Base-by-base conservation (phyloP, 1,140 invertebrate genomes). In the Dendrolimus kikuchii region DNA sequence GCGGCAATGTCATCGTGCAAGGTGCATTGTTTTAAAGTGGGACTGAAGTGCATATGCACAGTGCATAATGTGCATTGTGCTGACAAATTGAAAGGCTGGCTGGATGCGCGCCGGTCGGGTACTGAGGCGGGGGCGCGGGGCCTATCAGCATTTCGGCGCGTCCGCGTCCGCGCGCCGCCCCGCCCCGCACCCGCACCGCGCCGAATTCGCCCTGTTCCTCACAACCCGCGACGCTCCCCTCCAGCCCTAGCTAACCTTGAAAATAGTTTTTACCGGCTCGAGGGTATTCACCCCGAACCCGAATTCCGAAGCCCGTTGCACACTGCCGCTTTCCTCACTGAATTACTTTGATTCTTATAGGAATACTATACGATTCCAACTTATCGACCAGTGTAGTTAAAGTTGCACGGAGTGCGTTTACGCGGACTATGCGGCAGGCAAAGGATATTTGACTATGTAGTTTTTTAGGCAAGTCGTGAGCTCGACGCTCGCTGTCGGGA, bases 211-310 rank as follows among this genome's bases (percentile, higher is more conserved):
- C 73, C 73, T 71, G 64, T 62, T 46, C 63, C 65, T 61, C 61
- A 59, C 66, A 59, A 69, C 69, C 74, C 72, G 72, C 76, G 65
- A 76, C 70, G 75, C 67, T 82, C 80, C 78, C 80, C 79, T 81
- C 80, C 73, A 74, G 64, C 57, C 54, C 62, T 68, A 69, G 66
- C 76, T 83, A 86, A 83, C 82, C 82, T 86, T 86, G 82, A 86
- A 86, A 86, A 86, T 83, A 83, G 82, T 86, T 86, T 85, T 84
- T 86, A 86, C 81, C 71, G 74, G 71, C 77, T 69, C 55, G 77
- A 86, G 82, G 82, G 82, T 86, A 86, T 86, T 86, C 82, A 86
- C 82, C 82, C 81, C 82, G 74, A 80, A 80, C 78, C 81, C 81
- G 69, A 82, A 86, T 82, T 86, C 77, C 74, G 67, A 62, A 68